A percentile compares a stretch with the other conserved stretches of the same genome.
Evolutionary conservation across 1,140 invertebrate species (phyloP).

Genomic region (Pristionchus pacificus): DNA sequence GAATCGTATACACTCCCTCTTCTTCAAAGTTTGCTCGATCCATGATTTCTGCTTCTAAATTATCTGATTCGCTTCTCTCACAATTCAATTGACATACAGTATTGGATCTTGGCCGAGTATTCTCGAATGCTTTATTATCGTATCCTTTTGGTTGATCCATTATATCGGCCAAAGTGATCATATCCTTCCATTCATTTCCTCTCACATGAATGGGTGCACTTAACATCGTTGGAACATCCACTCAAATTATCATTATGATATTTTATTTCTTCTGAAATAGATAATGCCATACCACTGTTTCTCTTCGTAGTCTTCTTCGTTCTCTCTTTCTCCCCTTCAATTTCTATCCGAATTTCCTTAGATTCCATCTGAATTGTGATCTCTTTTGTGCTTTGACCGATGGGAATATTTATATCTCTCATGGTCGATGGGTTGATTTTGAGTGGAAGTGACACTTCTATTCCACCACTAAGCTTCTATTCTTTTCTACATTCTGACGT

Average conservation of each 20-base stretch:
- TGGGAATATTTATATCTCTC: neutral
- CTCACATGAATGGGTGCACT: conserved; percentile 14
- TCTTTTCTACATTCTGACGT: no score
- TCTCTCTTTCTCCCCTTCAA: conserved; percentile 4
- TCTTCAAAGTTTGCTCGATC: conserved; percentile 89
- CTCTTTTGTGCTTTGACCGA: neutral
- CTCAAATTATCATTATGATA: conserved; percentile 5
- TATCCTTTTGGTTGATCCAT: conserved; percentile 8
- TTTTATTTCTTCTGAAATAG: neutral
- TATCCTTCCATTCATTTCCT: conserved; percentile 20
- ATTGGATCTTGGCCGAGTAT: neutral
- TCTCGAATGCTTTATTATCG: neutral
- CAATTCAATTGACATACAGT: conserved; percentile 4
- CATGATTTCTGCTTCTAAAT: conserved; percentile 61
- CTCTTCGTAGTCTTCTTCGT: neutral
- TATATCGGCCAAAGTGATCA: conserved; percentile 18
- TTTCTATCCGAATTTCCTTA: conserved; percentile 11
- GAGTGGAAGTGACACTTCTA: no score
- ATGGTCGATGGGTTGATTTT: no score
- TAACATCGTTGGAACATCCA: conserved; percentile 8
- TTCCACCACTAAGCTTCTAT: no score
- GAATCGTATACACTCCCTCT: conserved; percentile 84
- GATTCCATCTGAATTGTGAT: conserved; percentile 7
- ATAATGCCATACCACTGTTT: neutral
- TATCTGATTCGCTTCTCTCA: neutral